Evolutionary conservation across 2,888 invertebrate genomes (phyloP).

Genomic region (Atrina japonica): DNA sequence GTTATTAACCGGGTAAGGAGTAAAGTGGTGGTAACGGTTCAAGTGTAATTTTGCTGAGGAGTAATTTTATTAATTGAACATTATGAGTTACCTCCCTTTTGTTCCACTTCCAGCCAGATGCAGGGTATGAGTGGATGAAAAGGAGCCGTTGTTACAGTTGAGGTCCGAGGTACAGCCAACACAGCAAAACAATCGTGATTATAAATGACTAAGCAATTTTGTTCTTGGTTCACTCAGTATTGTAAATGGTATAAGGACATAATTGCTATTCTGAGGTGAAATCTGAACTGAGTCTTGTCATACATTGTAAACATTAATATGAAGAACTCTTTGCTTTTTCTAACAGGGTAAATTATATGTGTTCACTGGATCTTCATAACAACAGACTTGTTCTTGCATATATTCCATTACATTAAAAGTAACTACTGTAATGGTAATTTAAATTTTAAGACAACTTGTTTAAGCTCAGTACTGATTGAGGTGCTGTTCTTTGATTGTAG

Average conservation of each 20-base stretch:
- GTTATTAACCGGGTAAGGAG: conserved; percentile 23
- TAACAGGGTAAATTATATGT: conserved; percentile 52
- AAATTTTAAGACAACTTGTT: too few species aligned
- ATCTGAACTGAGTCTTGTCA: too few species aligned
- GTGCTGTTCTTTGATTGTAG: conserved; percentile 52
- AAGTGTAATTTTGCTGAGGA: conserved; percentile 18
- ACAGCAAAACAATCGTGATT: conserved; percentile 26
- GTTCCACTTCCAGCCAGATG: conserved; percentile 75
- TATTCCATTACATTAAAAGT: conserved; percentile 19
- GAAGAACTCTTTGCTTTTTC: conserved; percentile 34
- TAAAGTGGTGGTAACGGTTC: conserved; percentile 29
- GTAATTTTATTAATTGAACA: conserved; percentile 31
- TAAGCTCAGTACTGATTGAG: not conserved
- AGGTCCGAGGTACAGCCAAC: conserved; percentile 64
- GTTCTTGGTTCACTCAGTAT: conserved; percentile 1
- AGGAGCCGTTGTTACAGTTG: conserved; percentile 63
- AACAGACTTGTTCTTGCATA: conserved; percentile 16
- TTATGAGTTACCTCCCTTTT: conserved; percentile 72
- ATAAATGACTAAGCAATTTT: conserved; percentile 18
- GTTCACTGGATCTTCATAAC: conserved; percentile 32
- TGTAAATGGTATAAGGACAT: conserved; percentile 1
- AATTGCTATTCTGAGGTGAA: conserved; percentile 12
- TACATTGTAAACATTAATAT: too few species aligned
- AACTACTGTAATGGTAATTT: conserved; percentile 20
- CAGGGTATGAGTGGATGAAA: conserved; percentile 71